A percentile compares a stretch with the other conserved stretches of the same genome.
phyloP scores from a whole-genome alignment of 2,797 vertebrate species.

The Enteromius unitaeniatus region DNA sequence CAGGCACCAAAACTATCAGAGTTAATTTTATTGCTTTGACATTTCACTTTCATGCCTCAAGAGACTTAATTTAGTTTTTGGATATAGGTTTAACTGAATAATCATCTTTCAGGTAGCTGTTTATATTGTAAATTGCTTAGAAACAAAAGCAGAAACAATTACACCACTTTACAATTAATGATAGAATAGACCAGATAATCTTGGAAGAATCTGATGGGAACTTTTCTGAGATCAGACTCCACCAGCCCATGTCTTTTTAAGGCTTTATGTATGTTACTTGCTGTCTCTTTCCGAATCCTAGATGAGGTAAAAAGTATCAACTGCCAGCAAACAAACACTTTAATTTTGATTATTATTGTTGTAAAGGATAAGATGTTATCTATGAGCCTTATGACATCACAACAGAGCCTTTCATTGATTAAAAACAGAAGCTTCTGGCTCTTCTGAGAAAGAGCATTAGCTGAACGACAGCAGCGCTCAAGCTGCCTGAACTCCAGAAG shows the following conservation, averaged over 20 bases:
- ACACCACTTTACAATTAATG: background rate
- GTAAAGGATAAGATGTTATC: constrained; percentile 17
- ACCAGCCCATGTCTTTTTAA: background rate
- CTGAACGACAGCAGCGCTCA: background rate
- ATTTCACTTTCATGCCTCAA: background rate
- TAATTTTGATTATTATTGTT: constrained; percentile 4
- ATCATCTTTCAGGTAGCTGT: background rate
- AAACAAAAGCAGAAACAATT: background rate
- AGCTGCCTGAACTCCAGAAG: constrained; percentile 5
- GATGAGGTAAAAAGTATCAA: background rate
- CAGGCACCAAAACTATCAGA: background rate
- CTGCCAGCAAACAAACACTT: constrained; percentile 29
- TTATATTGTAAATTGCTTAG: background rate
- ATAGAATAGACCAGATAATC: background rate
- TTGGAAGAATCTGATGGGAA: background rate
- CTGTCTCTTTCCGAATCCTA: background rate
- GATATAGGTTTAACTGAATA: background rate
- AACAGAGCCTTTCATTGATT: background rate
- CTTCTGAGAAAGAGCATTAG: background rate
- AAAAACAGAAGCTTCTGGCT: constrained; percentile 19
- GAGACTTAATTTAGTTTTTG: background rate
- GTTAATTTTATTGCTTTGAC: background rate
- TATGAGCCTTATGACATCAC: constrained; percentile 5
- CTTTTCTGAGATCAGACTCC: background rate
- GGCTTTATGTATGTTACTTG: background rate